Evolutionary conservation across 2,113 vertebrate genomes (phyloP), one percentile per base, ranked within the genome.

Genomic region (Osmerus mordax): DNA sequence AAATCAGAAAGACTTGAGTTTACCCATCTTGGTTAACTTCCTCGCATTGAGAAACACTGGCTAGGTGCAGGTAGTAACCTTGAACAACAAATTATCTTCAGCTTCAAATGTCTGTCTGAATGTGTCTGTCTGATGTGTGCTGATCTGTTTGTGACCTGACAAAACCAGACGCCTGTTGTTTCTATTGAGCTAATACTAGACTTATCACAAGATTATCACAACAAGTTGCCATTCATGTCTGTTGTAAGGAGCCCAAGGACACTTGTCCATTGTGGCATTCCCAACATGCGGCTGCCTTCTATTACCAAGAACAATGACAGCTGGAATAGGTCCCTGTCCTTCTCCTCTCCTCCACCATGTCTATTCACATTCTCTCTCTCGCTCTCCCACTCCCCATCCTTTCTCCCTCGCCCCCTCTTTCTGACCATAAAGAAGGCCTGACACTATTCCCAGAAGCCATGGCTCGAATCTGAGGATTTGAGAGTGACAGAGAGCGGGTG

Each of bases 231-330:
- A 78, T 83, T 79, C 70, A 75, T 55, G 69, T 72, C 79, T 70
- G 67, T 69, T 72, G n/a, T 60, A 75, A 77, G 62, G 78, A 86
- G 75, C 72, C 76, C 84, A 88, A 88, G 82, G 88, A 81, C 81
- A 58, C 7, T 1, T 23, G 19, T 73, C 84, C 87, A 79, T 89
- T 21, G 47, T 70, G 41, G 11, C 0, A 15, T 2, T 59, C 59
- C n/a, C 15, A 54, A 60, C 61, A 75, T 81, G 69, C n/a, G n/a
- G 55, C 41, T 47, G 76, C 69, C n/a, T 73, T 74, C 78, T 52
- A 81, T 74, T 74, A 59, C 55, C 67, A 77, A 79, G 71, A 83
- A 83, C 86, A 84, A 83, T 72, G 64, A 51, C 56, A 16, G 68
- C 67, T 63, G 54, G 61, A 18, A 19, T 56, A 7, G 32, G 62